Evolutionary conservation across 2,797 vertebrate species (phyloP).

Genomic region (Lophotriccus pileatus): DNA sequence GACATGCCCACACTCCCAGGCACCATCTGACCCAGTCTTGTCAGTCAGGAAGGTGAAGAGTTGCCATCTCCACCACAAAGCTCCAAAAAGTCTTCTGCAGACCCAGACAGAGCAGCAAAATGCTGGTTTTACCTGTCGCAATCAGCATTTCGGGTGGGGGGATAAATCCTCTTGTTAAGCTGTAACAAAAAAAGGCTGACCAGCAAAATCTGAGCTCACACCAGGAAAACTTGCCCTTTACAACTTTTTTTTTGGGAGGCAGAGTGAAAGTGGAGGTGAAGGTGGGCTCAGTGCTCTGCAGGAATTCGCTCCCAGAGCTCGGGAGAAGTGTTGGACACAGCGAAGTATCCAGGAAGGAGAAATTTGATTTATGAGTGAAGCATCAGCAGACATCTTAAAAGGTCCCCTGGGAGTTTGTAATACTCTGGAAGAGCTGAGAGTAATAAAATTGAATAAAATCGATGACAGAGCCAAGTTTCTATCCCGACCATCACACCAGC

Average conservation of each 20-base stretch:
- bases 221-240: neutral
- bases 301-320: neutral
- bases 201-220: neutral
- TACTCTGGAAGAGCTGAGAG: conserved; percentile 17
- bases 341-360: neutral
- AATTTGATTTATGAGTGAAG: conserved; percentile 41
- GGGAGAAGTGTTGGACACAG: neutral
- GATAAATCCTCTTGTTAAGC: neutral
- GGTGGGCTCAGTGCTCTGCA: neutral
- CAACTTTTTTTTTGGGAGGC: fast-evolving
- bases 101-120: neutral
- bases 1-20: neutral
- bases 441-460: conserved; percentile 54
- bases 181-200: neutral
- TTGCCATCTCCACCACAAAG: neutral
- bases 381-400: conserved; percentile 49
- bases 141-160: neutral
- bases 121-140: neutral
- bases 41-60: neutral
- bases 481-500: neutral
- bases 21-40: neutral
- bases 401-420: conserved; percentile 18
- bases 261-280: fast-evolving
- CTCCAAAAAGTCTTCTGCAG: neutral
- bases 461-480: neutral